phyloP scores from a whole-genome alignment of 1,140 invertebrate genomes.

The Antheraea pernyi region DNA sequence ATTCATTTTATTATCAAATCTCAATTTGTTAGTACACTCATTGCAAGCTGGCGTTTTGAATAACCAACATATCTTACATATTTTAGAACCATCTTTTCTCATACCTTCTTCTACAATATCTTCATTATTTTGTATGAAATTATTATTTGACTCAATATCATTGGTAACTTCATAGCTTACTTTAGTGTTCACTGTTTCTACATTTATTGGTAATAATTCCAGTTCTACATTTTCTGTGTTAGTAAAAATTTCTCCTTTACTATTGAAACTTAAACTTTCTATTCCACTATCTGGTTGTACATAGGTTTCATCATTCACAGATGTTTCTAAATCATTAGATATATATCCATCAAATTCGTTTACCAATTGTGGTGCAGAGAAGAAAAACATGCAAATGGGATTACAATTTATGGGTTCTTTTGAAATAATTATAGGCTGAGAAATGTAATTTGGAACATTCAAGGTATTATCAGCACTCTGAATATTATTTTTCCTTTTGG shows the following conservation, averaged over 20 bases:
- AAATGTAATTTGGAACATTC: conserved; percentile 16
- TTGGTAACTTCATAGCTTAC: not conserved
- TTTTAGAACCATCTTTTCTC: conserved; percentile 3
- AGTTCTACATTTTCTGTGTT: not conserved
- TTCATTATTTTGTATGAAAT: not conserved
- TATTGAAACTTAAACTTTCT: not conserved
- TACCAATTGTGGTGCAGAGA: conserved; percentile 21
- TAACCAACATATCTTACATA: conserved; percentile 51
- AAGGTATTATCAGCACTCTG: not conserved
- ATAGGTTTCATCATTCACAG: not conserved
- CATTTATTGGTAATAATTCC: not conserved
- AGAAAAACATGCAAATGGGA: conserved; percentile 20
- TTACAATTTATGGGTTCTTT: conserved; percentile 20
- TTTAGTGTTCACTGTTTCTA: not conserved
- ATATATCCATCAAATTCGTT: conserved; percentile 5
- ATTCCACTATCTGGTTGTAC: not conserved
- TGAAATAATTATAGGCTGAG: conserved; percentile 30
- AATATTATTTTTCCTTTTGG: conserved; percentile 17
- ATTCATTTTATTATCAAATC: not conserved
- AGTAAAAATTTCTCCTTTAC: not conserved
- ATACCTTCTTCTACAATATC: not conserved
- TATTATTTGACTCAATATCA: not conserved
- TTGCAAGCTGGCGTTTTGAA: conserved; percentile 41
- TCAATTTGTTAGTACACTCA: conserved; percentile 21
- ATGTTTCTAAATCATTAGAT: conserved; percentile 6